These are phyloP conservation scores for Adelosebastes latens DNA, from an alignment of 2,797 vertebrate species.

Conservation along the genomic window DNA sequence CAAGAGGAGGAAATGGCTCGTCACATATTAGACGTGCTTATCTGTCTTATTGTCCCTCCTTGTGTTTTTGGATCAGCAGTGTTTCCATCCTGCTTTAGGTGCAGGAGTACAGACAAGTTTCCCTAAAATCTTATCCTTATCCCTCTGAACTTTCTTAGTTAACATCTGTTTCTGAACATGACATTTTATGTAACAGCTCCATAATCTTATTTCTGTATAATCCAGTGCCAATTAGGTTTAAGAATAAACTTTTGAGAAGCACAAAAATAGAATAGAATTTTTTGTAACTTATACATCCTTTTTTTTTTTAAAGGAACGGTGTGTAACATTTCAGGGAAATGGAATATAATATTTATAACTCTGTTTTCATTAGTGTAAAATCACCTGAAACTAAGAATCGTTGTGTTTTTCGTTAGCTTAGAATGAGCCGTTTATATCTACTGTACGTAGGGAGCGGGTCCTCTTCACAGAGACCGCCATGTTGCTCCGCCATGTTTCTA, in stretches of 20 bases:
- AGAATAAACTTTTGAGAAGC: not conserved
- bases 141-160: not conserved
- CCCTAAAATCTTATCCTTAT: not conserved
- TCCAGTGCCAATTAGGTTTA: not conserved
- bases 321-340: no score
- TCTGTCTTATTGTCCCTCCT: conserved; percentile 40
- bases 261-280: not conserved
- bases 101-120: conserved; percentile 15
- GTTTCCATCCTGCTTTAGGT: conserved; percentile 47
- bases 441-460: no score
- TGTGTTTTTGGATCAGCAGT: conserved; percentile 22
- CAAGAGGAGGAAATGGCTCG: conserved; percentile 47
- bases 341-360: no score
- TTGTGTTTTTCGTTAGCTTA: no score
- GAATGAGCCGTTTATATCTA: no score
- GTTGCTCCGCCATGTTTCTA: no score
- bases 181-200: not conserved
- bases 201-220: not conserved
- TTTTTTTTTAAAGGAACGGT: not conserved
- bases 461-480: no score
- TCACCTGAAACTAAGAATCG: no score
- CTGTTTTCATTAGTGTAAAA: no score
- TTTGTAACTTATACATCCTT: not conserved
- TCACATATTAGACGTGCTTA: conserved; percentile 41
- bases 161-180: not conserved